Evolutionary conservation across 2,888 invertebrate genomes (phyloP).

Genomic region (Ochropacha duplaris): DNA sequence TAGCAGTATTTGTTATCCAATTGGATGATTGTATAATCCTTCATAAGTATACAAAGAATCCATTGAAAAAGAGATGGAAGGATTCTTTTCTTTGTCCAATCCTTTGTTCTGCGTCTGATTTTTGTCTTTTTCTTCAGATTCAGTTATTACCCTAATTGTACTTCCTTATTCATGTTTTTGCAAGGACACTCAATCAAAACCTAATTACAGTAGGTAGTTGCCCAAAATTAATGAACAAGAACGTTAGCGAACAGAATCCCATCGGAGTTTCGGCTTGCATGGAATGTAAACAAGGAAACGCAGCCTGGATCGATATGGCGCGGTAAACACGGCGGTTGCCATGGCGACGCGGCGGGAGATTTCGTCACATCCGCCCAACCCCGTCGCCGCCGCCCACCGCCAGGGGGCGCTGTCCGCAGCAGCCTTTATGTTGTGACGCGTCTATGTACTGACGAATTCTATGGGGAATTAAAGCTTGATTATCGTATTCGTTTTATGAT

Average conservation of each 20-base stretch:
- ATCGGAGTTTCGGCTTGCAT: slow-evolving; percentile 37
- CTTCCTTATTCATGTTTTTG: no score
- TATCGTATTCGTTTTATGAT: neutral
- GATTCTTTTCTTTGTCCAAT: neutral
- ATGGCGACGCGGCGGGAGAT: slow-evolving; percentile 70
- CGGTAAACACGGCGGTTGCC: slow-evolving; percentile 80
- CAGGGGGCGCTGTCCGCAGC: slow-evolving; percentile 21
- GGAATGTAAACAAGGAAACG: slow-evolving; percentile 68
- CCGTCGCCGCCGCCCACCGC: slow-evolving; percentile 6
- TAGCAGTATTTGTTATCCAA: no score
- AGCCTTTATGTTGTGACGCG: slow-evolving; percentile 33
- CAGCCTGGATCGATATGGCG: slow-evolving; percentile 73
- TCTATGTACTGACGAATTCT: neutral
- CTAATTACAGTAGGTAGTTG: neutral
- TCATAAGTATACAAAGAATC: no score
- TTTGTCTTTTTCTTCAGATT: neutral
- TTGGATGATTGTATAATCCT: no score
- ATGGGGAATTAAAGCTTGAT: neutral
- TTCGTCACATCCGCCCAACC: slow-evolving; percentile 60
- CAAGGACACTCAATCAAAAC: neutral
- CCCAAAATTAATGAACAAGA: slow-evolving; percentile 1
- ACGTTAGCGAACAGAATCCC: neutral
- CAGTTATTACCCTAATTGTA: neutral
- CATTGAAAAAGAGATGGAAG: no score
- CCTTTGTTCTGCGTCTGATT: neutral